Evolutionary conservation across 2,888 invertebrate species (phyloP).

Genomic region (Venusia cambrica): DNA sequence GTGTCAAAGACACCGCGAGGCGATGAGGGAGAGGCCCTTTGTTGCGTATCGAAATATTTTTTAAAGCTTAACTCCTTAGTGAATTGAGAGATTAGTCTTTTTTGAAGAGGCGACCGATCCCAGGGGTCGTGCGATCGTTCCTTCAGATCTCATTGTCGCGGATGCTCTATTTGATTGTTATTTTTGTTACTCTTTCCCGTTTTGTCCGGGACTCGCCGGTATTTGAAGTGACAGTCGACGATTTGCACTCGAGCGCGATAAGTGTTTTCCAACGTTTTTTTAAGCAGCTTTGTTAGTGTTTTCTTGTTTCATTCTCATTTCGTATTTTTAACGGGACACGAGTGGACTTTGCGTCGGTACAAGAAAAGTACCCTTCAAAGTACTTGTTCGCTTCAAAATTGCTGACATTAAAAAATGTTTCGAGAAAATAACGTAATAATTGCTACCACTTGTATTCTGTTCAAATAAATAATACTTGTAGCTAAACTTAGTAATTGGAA

Average conservation of each 20-base stretch:
- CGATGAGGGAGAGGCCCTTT: constrained; percentile 66
- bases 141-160: constrained; percentile 79
- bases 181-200: constrained; percentile 76
- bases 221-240: constrained; percentile 78
- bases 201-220: constrained; percentile 60
- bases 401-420: constrained; percentile 13
- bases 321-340: constrained; percentile 36
- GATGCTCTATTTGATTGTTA: constrained; percentile 80
- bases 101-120: constrained; percentile 84
- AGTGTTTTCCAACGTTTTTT: constrained; percentile 76
- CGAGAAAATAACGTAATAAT: constrained; percentile 7
- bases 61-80: constrained; percentile 82
- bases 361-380: constrained; percentile 20
- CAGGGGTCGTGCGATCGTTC: constrained; percentile 79
- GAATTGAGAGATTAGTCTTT: constrained; percentile 81
- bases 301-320: constrained; percentile 49
- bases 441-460: too few relatives aligned
- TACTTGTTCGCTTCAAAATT: constrained; percentile 14
- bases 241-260: constrained; percentile 78
- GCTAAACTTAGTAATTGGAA: too few relatives aligned
- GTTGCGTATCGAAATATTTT: constrained; percentile 79
- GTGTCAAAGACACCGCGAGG: constrained; percentile 80
- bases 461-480: too few relatives aligned
- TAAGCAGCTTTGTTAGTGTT: constrained; percentile 72
- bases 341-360: constrained; percentile 25